phyloP scores from a whole-genome alignment of 2,888 invertebrate species.

The Mythimna ferrago region DNA sequence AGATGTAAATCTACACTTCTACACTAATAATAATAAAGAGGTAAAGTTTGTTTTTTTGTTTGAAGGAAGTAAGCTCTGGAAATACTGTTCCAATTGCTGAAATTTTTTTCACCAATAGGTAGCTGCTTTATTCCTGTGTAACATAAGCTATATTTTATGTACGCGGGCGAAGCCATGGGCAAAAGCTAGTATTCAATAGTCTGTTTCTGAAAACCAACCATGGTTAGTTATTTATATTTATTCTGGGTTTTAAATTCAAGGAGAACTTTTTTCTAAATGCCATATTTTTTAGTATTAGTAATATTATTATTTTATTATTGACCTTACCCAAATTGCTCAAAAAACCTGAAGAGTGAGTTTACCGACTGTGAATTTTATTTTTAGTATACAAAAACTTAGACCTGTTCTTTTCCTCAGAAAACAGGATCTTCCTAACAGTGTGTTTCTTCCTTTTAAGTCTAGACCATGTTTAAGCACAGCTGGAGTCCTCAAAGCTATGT shows the following conservation, averaged over 20 bases:
- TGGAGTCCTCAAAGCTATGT: conserved; percentile 10
- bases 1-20: background rate
- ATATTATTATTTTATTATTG: no score
- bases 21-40: no score
- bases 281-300: background rate
- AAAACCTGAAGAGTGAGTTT: background rate
- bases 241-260: background rate
- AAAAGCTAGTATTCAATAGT: background rate
- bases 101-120: no score
- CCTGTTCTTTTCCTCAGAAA: background rate
- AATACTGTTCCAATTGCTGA: no score
- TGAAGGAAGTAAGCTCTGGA: no score
- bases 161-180: no score
- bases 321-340: background rate
- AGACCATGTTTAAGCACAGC: conserved; percentile 30
- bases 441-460: conserved; percentile 13
- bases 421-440: conserved; percentile 12
- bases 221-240: background rate
- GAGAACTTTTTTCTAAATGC: background rate
- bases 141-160: no score
- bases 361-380: background rate
- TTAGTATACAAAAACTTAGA: background rate
- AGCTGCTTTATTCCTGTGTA: no score
- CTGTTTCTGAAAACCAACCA: background rate
- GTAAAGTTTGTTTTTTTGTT: no score